Evolutionary conservation across 2,113 vertebrate species (phyloP), one percentile per base, ranked within the genome.

Genomic region (Pedionomus torquatus): DNA sequence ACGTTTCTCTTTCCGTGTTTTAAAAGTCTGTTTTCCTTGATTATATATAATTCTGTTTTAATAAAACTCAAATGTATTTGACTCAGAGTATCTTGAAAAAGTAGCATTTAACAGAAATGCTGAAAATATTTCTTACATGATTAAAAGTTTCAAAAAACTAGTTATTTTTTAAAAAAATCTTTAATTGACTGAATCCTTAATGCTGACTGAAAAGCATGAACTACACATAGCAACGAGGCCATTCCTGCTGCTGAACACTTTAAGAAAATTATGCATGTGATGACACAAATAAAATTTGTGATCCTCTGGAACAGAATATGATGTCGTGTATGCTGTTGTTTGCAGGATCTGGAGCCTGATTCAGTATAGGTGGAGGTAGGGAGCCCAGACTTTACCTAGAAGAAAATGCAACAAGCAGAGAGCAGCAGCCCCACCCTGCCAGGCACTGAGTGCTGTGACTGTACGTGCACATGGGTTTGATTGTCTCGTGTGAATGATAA

Each of bases 41-140:
- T 98, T 97, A 95, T 87, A 69, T 96, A 84, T 97, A 98, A 97
- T 97, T 97, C 95, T 88, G 41, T 96, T 98, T 98, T 95, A 98
- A 95, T 98, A 98, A 98, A 98, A 33, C 58, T 96, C 93, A 93
- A 80, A 91, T 83, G 60, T 87, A 84, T 93, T 96, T 97, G 94
- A 95, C 92, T 96, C n/a, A 0, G 54, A 93, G 44, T 80, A 70
- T 92, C 86, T 71, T 48, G 87, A 97, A 88, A 63, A 93, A 66
- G 26, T 43, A 83, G 24, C 83, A 75, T 84, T 95, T 96, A 83
- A 55, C 76, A 95, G 89, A 63, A 96, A 90, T 58, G 52, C 61
- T 90, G 68, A 54, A 94, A 95, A 93, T 96, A 94, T 63, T 95
- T 92, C 81, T 91, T 60, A 57, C 31, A 55, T 57, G 30, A 63